Base-by-base conservation (phyloP, 2,888 invertebrate genomes). In the Phlogophora meticulosa region DNA sequence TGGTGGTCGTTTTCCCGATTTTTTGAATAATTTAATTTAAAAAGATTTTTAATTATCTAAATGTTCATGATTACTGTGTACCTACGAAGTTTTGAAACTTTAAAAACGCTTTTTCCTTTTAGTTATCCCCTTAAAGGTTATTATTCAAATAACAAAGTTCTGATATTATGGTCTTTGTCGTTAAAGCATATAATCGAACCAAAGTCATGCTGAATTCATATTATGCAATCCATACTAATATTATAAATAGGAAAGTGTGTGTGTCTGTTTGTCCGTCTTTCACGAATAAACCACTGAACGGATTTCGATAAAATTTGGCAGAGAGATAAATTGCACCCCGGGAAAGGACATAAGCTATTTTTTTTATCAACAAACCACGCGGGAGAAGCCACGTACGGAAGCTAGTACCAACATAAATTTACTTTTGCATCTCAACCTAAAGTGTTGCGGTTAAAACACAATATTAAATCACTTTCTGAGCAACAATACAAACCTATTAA, bases 401-500 rank as follows among this genome's bases (percentile, higher is more conserved):
- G n/a, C n/a, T n/a, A n/a, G n/a, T 45, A 38, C 3, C 28, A 38
- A 45, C 10, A 68, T 32, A 17, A 42, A 58, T 43, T 24, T 45
- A 36, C 17, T 34, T 40, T 28, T 11, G 13, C 20, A 40, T n/a
- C 9, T n/a, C 20, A 34, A 9, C 17, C n/a, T 36, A 42, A 73
- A 32, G 22, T 5, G 7, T 51, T 42, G 28, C 5, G 9, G 20
- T 52, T 22, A 48, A 34, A 72, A 63, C 13, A 28, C 22, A 48
- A 38, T n/a, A 61, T 15, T n/a, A 7, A n/a, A 13, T 22, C 46
- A 45, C 15, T 42, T 63, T 46, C 45, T 36, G 22, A 15, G 3
- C 22, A 43, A 72, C 49, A 64, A 55, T 36, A 38, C 22, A 57
- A 46, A 57, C 15, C 48, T 40, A 71, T 53, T 73, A 61, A 69